Evolutionary conservation across 1,140 invertebrate species (phyloP).

Genomic region (Drosophila bipectinata): DNA sequence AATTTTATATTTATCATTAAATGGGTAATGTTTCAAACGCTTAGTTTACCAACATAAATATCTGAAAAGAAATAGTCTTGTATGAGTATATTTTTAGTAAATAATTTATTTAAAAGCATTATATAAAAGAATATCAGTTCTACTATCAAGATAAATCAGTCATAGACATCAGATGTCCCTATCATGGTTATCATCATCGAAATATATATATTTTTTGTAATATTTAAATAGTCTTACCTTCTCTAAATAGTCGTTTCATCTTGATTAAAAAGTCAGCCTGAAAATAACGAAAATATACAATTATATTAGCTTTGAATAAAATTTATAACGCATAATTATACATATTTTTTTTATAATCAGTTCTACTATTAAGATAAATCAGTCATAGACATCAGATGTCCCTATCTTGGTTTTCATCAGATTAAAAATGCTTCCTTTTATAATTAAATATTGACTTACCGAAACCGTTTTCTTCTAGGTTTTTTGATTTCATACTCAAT

Average conservation of each 20-base stretch:
- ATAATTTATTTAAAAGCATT: background rate
- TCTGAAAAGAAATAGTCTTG: background rate
- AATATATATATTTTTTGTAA: no score
- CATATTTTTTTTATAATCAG: constrained; percentile 9
- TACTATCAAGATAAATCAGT: constrained; percentile 57
- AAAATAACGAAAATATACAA: background rate
- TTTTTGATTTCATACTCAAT: no score
- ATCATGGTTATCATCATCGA: constrained; percentile 45
- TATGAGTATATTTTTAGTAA: background rate
- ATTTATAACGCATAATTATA: no score
- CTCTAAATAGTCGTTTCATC: no score
- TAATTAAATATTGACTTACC: constrained; percentile 45
- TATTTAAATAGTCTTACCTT: no score
- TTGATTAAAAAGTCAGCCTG: no score
- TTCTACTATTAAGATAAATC: constrained; percentile 54
- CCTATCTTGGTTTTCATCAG: constrained; percentile 9
- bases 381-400: constrained; percentile 8
- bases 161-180: constrained; percentile 53
- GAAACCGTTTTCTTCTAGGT: no score
- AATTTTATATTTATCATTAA: no score
- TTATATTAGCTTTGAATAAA: background rate
- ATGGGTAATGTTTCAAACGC: background rate
- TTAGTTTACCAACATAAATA: background rate
- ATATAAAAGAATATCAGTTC: constrained; percentile 22
- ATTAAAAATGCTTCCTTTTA: background rate